Base-by-base conservation (phyloP, 2,888 invertebrate genomes). In the Himalopsyche anomala region DNA sequence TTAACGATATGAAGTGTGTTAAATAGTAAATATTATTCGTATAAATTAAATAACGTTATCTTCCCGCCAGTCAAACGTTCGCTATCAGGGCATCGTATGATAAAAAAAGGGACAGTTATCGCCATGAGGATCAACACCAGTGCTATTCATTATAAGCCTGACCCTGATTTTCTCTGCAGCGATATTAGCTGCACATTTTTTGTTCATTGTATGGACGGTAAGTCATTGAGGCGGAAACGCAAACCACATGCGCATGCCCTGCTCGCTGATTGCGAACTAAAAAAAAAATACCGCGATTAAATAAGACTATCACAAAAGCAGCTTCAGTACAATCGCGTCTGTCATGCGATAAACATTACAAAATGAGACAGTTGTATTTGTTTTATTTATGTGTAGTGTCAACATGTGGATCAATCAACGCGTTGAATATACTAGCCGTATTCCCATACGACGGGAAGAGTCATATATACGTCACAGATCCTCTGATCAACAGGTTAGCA, bases 391-490 rank as follows among this genome's bases (percentile, higher is more conserved):
- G 51, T 51, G 62, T 38, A 69, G 62, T 74, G 45, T 56, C 12
- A 85, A 55, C 80, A 83, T 83, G 38, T 83, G 51, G 80, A 79
- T 54, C 17, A 80, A 42, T n/a, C 6, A 56, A 69, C n/a, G 42
- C 56, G 36, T 36, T 88, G 28, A 92, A 91, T 90, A 93, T 94
- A 89, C 91, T 94, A 88, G 94, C 93, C 12, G 91, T 94, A 89
- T 94, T 94, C 90, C 94, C 94, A 11, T 89, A 92, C 88, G 88
- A 88, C 5, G 93, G 93, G 84, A 92, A 92, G 84, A 94, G 93
- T 89, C 94, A 94, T 90, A 92, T 93, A 89, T 90, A 92, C 84
- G 93, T 94, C 79, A 93, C 94, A 89, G 92, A 93, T 85, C 91
- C 91, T 45, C 90, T 94, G 81, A 91, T 94, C 88, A 91, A 92